Percentiles rank a stretch among this genome's conserved stretches.
phyloP scores from a whole-genome alignment of 35 echinoderm and acorn worm genomes.

The Anneissia japonica region DNA sequence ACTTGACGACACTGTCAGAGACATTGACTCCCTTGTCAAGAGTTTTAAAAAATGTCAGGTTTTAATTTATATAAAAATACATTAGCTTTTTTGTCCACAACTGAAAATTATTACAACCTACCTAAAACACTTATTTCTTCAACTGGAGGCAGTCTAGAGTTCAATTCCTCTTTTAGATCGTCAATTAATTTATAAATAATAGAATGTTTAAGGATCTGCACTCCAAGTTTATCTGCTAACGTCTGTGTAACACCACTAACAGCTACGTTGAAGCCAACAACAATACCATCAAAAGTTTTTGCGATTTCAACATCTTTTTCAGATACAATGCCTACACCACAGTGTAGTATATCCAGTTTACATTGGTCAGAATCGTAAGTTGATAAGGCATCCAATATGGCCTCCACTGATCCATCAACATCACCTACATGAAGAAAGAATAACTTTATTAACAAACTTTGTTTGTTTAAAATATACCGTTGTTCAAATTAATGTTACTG shows the following conservation, averaged over 20 bases:
- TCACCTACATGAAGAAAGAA: conserved; percentile 60
- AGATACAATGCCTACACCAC: conserved; percentile 77
- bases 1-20: too few species aligned
- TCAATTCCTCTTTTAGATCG: conserved; percentile 80
- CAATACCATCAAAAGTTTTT: conserved; percentile 71
- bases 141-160: conserved; percentile 44
- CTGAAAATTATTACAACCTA: too few species aligned
- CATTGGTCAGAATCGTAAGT: conserved; percentile 78
- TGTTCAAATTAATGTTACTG: too few species aligned
- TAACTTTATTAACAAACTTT: too few species aligned
- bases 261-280: conserved; percentile 81
- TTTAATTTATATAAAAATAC: too few species aligned
- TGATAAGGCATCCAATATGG: conserved; percentile 73
- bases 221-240: conserved; percentile 51
- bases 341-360: conserved; percentile 71
- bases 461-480: neutral
- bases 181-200: conserved; percentile 90
- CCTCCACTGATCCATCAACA: conserved; percentile 96
- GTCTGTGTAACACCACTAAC: conserved; percentile 36
- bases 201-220: conserved; percentile 61
- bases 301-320: conserved; percentile 95
- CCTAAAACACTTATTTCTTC: conserved; percentile 41
- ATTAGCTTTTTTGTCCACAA: too few species aligned
- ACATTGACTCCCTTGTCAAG: too few species aligned
- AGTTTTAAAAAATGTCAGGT: too few species aligned